phyloP scores from a whole-genome alignment of 2,888 invertebrate genomes.

The Drosophila subquinaria region DNA sequence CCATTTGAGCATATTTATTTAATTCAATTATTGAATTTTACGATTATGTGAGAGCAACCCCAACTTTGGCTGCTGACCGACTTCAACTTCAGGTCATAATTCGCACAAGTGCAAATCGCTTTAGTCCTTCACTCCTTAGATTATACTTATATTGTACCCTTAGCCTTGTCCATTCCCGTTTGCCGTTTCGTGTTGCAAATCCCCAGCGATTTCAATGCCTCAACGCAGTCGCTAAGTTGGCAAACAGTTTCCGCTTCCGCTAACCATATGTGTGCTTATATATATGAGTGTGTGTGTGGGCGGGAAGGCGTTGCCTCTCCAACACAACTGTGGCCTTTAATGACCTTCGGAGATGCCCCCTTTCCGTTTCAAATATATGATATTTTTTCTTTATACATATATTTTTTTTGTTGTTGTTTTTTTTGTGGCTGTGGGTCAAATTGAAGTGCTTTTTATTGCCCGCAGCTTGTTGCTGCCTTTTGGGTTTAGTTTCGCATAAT shows the following conservation, averaged over 20 bases:
- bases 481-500: constrained; percentile 77
- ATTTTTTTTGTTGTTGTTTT: neutral
- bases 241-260: constrained; percentile 80
- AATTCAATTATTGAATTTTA: constrained; percentile 85
- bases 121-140: constrained; percentile 14
- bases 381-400: constrained; percentile 14
- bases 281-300: constrained; percentile 3
- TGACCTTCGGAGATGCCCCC: constrained; percentile 66
- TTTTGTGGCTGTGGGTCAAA: constrained; percentile 70
- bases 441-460: constrained; percentile 81
- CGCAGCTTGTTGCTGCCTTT: constrained; percentile 72
- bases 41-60: constrained; percentile 72
- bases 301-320: neutral
- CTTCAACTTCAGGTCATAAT: constrained; percentile 67
- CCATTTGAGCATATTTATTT: constrained; percentile 81
- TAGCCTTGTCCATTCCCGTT: neutral
- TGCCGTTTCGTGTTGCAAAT: constrained; percentile 32
- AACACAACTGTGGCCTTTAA: constrained; percentile 54
- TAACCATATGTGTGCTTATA: constrained; percentile 60
- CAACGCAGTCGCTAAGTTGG: constrained; percentile 63
- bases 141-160: neutral
- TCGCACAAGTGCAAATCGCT: constrained; percentile 79
- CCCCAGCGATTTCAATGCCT: constrained; percentile 67
- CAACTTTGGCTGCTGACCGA: constrained; percentile 26
- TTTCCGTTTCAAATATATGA: constrained; percentile 33